Base-by-base conservation (phyloP, 2,797 vertebrate genomes). In the Neosilurus mollespiculum region DNA sequence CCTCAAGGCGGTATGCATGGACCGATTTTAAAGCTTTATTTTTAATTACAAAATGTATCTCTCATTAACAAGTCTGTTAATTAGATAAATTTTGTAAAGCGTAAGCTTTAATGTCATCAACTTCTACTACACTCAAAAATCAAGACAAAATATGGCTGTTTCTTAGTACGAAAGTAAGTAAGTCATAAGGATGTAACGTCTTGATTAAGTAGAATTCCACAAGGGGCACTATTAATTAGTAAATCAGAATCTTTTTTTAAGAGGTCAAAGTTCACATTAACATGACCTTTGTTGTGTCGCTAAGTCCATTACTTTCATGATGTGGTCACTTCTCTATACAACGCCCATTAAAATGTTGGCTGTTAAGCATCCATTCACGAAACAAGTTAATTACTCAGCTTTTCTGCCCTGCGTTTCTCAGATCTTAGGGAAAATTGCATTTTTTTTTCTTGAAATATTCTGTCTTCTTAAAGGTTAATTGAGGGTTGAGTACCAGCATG, bases 391-490 rank as follows among this genome's bases (percentile, higher is more conserved):
- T 69, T 76, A n/a, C 34, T 77, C 54, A 20, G 37, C 78, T 43
- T 24, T 70, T 82, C 34, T 54, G 53, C 26, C 37, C 51, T 49
- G 18, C 66, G 30, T 82, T 70, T 83, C 73, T 26, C 24, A 6
- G 53, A 61, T 62, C 37, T 24, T 24, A 34, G 64, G 43, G 53
- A 67, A 82, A 70, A 79, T 49, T 78, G 78, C 26, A 58, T 16
- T 14, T 77, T 22, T 62, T 61, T 72, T 78, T 76, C 37, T 53
- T 67, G 59, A 86, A 82, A 85, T 16, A 22, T 62, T 53, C 83
- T 75, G 53, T 82, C 81, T 72, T 70, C 62, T 73, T 86, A 83
- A 86, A 87, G 86, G 85, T 85, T 87, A 89, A 89, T 81, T 86
- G 82, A 83, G 86, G 77, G 82, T 83, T 81, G 81, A 73, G 71